A percentile compares a stretch with the other conserved stretches of the same genome.
Conservation (phyloP, 2,113 vertebrate genomes). For the Vulpes ferrilata region DNA sequence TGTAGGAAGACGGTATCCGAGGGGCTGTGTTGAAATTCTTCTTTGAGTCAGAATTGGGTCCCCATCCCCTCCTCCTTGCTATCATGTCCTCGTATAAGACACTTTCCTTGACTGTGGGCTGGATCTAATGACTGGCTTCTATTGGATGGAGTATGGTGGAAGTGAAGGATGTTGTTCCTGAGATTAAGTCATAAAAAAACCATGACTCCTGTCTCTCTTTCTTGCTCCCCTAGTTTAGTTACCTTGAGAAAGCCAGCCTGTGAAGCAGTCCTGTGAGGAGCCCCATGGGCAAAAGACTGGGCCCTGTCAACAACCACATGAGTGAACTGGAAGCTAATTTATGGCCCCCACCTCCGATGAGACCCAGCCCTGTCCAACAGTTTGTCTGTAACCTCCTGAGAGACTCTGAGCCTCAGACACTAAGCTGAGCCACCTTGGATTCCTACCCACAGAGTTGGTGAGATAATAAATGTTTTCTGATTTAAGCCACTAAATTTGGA, state of each 20-base stretch:
- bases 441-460: too few relatives aligned
- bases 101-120: background rate
- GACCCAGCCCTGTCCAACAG: background rate
- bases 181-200: background rate
- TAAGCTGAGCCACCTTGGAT: background rate
- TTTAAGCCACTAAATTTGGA: background rate
- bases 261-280: background rate
- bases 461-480: too few relatives aligned
- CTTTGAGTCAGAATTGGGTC: background rate
- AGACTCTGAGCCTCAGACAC: background rate
- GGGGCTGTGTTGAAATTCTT: background rate
- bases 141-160: background rate
- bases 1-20: background rate
- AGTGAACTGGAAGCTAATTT: background rate
- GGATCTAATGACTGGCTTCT: background rate
- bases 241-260: background rate
- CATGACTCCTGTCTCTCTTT: background rate
- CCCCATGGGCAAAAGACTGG: rapidly evolving
- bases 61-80: rapidly evolving
- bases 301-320: background rate
- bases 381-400: background rate
- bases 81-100: background rate
- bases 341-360: background rate
- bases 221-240: background rate
- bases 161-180: background rate